phyloP scores from a whole-genome alignment of 2,113 vertebrate genomes.

The Paramisgurnus dabryanus region DNA sequence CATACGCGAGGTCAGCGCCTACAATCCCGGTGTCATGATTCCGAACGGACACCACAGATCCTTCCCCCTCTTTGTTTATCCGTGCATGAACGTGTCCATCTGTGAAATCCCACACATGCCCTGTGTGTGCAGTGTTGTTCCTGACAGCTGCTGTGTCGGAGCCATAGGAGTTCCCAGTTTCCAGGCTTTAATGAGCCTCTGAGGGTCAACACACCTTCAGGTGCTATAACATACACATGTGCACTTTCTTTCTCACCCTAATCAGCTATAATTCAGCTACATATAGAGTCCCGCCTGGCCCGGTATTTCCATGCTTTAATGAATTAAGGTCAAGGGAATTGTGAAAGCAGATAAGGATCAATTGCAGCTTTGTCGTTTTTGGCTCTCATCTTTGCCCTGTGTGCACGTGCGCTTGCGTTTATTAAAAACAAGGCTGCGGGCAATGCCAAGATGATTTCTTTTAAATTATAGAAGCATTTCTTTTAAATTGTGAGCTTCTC shows the following conservation, averaged over 20 bases:
- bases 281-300: background rate
- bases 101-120: slow-evolving; percentile 11
- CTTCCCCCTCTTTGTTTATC: background rate
- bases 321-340: slow-evolving; percentile 22
- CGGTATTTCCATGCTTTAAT: slow-evolving; percentile 10
- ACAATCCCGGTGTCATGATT: background rate
- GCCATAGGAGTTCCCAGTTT: slow-evolving; percentile 39
- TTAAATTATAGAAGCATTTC: slow-evolving; percentile 37
- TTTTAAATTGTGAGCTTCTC: slow-evolving; percentile 36
- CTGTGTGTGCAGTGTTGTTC: background rate
- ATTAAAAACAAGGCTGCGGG: background rate
- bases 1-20: background rate
- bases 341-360: slow-evolving; percentile 29
- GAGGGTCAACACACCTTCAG: slow-evolving; percentile 45
- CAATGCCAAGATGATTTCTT: background rate
- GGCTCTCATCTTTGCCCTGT: background rate
- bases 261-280: slow-evolving; percentile 26
- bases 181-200: slow-evolving; percentile 54
- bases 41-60: background rate
- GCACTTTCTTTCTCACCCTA: slow-evolving; percentile 15
- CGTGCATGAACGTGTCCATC: background rate
- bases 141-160: slow-evolving; percentile 38
- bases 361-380: background rate
- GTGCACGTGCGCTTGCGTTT: background rate
- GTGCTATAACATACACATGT: background rate